Evolutionary conservation across 2,888 invertebrate genomes (phyloP).

Genomic region (Pristionchus entomophagus): DNA sequence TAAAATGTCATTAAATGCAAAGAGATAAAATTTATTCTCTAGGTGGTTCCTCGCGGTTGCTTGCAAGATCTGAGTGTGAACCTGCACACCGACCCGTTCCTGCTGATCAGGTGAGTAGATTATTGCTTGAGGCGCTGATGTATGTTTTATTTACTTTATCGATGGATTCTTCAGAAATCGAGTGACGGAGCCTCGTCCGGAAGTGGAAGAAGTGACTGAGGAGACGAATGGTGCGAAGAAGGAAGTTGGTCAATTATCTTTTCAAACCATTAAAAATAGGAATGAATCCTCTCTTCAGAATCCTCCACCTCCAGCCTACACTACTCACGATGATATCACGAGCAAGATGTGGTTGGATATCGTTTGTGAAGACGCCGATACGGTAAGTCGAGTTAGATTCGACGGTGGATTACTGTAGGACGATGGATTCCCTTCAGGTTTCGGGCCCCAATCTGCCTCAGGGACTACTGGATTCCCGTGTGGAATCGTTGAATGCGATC

Average conservation of each 20-base stretch:
- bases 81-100: constrained; percentile 28
- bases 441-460: background rate
- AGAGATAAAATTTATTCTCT: background rate
- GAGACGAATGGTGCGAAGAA: background rate
- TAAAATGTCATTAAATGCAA: background rate
- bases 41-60: constrained; percentile 35
- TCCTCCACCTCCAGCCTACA: constrained; percentile 1
- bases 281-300: background rate
- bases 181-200: background rate
- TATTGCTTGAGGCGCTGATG: background rate
- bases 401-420: background rate
- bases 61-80: background rate
- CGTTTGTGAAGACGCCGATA: constrained; percentile 12
- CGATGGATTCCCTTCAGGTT: background rate
- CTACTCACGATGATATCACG: background rate
- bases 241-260: background rate
- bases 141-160: background rate
- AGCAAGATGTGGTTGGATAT: constrained; percentile 36
- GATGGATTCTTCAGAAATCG: constrained; percentile 38
- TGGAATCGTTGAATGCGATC: constrained; percentile 30
- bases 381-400: background rate
- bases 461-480: background rate
- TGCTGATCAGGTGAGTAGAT: constrained; percentile 19
- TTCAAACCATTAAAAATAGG: background rate
- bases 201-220: background rate